Conservation (phyloP, 2,797 vertebrate species). For the Rhabdomys pumilio region DNA sequence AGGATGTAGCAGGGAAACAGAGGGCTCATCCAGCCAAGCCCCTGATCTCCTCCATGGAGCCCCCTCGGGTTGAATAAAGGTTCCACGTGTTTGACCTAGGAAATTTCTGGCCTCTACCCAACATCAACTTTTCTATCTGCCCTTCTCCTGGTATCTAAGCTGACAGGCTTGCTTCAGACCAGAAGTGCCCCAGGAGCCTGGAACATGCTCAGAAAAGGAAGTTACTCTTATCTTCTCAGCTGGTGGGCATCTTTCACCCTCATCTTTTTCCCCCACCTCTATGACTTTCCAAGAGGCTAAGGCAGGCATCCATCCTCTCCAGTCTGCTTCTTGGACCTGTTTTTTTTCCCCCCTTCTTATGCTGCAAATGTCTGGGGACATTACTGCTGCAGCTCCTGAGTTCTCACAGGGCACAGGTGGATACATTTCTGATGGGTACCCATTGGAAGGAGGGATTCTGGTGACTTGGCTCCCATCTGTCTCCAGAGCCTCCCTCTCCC, state of each 20-base stretch:
- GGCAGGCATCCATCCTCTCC: neutral
- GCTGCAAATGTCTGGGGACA: neutral
- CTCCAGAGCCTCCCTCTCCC: neutral
- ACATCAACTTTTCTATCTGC: no score
- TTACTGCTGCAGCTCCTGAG: neutral
- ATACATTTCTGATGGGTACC: neutral
- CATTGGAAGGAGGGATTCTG: neutral
- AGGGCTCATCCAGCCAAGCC: no score
- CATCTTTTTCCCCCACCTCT: neutral
- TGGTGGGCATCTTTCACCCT: neutral
- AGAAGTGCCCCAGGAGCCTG: neutral
- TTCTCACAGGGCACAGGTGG: neutral
- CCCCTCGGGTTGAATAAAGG: neutral
- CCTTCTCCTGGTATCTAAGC: neutral
- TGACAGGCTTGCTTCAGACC: neutral
- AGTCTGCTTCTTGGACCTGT: neutral
- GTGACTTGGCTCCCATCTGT: neutral
- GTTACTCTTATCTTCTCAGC: neutral
- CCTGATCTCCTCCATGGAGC: neutral
- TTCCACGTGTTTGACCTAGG: neutral
- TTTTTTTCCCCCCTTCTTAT: neutral
- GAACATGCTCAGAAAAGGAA: fast-evolving
- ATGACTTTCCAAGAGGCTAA: neutral
- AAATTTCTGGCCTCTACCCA: neutral
- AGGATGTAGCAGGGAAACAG: neutral